Conservation (phyloP, 2,888 invertebrate genomes). For the Selenia dentaria region DNA sequence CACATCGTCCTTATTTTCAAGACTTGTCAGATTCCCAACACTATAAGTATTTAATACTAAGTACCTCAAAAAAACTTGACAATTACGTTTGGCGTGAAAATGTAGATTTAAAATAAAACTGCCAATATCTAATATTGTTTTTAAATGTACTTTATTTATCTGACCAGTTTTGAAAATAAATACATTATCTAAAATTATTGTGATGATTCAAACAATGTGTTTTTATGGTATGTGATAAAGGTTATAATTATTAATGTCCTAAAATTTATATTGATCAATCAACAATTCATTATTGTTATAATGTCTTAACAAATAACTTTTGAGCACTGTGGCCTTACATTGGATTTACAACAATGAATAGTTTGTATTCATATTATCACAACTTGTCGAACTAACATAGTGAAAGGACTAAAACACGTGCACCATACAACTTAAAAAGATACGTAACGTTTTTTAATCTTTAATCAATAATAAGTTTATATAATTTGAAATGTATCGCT, state of each 20-base stretch:
- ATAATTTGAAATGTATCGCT: constrained; percentile 1
- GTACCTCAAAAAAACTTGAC: too few species aligned
- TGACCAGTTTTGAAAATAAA: constrained; percentile 65
- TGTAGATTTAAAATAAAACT: not conserved
- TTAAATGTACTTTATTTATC: too few species aligned
- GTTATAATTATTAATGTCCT: constrained; percentile 44
- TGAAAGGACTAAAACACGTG: constrained; percentile 18
- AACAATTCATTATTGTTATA: constrained; percentile 56
- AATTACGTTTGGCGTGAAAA: too few species aligned
- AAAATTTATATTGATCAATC: constrained; percentile 48
- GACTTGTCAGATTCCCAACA: constrained; percentile 42
- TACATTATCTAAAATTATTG: constrained; percentile 56
- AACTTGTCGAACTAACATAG: constrained; percentile 37
- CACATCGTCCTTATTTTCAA: constrained; percentile 70
- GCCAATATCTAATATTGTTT: too few species aligned
- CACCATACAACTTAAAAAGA: constrained; percentile 6
- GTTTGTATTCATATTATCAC: constrained; percentile 31
- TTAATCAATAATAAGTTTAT: not conserved
- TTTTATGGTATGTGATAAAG: constrained; percentile 60
- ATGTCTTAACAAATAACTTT: constrained; percentile 70
- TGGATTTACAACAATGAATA: constrained; percentile 34
- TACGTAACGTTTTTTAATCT: too few species aligned
- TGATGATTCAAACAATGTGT: constrained; percentile 69
- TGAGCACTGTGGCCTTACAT: constrained; percentile 69
- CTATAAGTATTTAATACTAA: too few species aligned